A percentile compares a stretch with the other conserved stretches of the same genome.
Evolutionary conservation across 2,797 vertebrate species (phyloP).

Genomic region (Melanotaenia pygmaea): DNA sequence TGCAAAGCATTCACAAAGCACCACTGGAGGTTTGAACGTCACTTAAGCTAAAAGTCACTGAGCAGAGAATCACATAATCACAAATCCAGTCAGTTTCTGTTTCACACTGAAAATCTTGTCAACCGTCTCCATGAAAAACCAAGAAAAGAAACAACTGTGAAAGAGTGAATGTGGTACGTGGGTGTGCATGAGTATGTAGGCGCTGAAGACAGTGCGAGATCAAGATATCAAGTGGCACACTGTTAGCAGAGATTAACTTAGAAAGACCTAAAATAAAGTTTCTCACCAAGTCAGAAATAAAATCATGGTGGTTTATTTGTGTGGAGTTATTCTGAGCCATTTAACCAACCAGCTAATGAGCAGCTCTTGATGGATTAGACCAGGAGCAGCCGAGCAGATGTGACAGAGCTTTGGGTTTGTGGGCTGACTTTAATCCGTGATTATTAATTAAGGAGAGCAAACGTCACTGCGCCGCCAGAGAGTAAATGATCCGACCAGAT

Average conservation of each 20-base stretch:
- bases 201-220: slow-evolving; percentile 39
- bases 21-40: slow-evolving; percentile 16
- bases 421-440: slow-evolving; percentile 23
- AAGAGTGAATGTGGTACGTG: slow-evolving; percentile 32
- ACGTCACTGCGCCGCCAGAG: slow-evolving; percentile 18
- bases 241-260: slow-evolving; percentile 39
- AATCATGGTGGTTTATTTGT: slow-evolving; percentile 16
- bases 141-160: slow-evolving; percentile 45
- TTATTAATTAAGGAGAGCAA: slow-evolving; percentile 52
- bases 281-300: slow-evolving; percentile 29
- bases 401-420: slow-evolving; percentile 37
- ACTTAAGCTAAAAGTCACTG: slow-evolving; percentile 41
- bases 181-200: slow-evolving; percentile 44
- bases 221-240: slow-evolving; percentile 39
- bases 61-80: slow-evolving; percentile 14
- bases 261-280: slow-evolving; percentile 18
- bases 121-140: slow-evolving; percentile 23
- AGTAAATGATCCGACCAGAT: slow-evolving; percentile 37
- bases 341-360: slow-evolving; percentile 53
- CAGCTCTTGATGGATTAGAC: slow-evolving; percentile 52
- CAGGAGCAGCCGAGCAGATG: slow-evolving; percentile 40
- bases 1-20: slow-evolving; percentile 10
- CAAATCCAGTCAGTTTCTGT: slow-evolving; percentile 23
- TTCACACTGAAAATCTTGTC: slow-evolving; percentile 35
- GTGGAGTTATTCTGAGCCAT: slow-evolving; percentile 39